Base-by-base conservation (phyloP, 2,797 vertebrate species). In the Melopsittacus undulatus region DNA sequence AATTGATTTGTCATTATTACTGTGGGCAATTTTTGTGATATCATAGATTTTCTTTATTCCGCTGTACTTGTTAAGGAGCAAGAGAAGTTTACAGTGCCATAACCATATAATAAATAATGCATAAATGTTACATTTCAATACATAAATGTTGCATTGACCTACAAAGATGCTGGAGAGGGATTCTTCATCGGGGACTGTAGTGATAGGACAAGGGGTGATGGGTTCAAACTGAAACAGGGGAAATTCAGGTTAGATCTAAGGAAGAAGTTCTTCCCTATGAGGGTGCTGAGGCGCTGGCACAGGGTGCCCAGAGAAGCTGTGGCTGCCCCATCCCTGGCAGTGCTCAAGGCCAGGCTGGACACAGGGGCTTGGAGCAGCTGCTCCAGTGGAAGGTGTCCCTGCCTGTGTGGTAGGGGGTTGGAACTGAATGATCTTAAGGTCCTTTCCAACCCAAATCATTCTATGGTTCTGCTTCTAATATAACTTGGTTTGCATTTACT, bases 401-500 rank as follows among this genome's bases (percentile, higher is more conserved):
- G 14, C 48, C 48, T 3, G 8, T 3, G 8, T 49, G 48, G 26
- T 48, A 26, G 48, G 48, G 48, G 9, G 26, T 27, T 49, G 48
- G 32, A 56, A 20, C 18, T n/a, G 54, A 32, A n/a, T 56, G 32
- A 15, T 2, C 32, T 24, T 57, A 24, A 34, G 56, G 22, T 57
- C 56, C 22, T 57, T 57, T 57, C n/a, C n/a, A 34, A 34, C 56
- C n/a, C 56, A 34, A 34, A 34, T 34, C n/a, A 34, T 57, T 57
- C 56, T 57, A 9, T 34, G 56, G 22, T 57, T 34, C 14, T 16
- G n/a, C 16, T 57, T 57, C 56, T 34, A 34, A 38, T 67, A 14
- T 49, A 66, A 49, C 38, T 54, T 86, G 36, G 3, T 85, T 91
- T 85, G n/a, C 90, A 38, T 96, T 77, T 95, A 57, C 83, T 97